Evolutionary conservation across 2,888 invertebrate genomes (phyloP).

Genomic region (Eumerus sabulonum): DNA sequence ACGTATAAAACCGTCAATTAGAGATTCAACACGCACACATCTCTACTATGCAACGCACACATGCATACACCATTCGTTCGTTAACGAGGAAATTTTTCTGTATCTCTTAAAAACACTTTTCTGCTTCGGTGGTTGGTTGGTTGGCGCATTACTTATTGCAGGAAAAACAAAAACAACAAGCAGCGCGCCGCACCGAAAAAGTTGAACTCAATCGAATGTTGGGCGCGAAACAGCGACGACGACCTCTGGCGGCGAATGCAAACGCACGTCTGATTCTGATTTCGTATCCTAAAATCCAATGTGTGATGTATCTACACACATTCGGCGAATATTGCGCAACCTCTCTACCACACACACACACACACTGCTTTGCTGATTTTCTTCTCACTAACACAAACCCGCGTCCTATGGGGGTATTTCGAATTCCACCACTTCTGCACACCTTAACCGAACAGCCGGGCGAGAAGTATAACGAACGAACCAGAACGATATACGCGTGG

Average conservation of each 20-base stretch:
- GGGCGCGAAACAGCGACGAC: constrained; percentile 31
- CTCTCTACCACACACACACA: constrained; percentile 34
- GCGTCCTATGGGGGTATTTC: constrained; percentile 16
- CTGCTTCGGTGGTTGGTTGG: constrained; percentile 68
- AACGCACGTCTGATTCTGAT: constrained; percentile 61
- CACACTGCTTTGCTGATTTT: constrained; percentile 17
- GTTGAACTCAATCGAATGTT: not conserved
- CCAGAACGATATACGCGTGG: constrained; percentile 31
- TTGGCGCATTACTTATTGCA: constrained; percentile 12
- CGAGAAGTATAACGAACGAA: constrained; percentile 43
- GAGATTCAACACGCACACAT: constrained; percentile 7
- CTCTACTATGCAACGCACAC: constrained; percentile 22
- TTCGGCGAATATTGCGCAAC: constrained; percentile 57
- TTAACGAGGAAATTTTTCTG: constrained; percentile 36
- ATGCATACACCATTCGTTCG: constrained; percentile 12
- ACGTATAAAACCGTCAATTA: constrained; percentile 70
- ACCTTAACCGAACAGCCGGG: constrained; percentile 8
- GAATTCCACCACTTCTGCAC: constrained; percentile 63
- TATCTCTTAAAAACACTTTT: constrained; percentile 51
- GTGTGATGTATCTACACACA: constrained; percentile 44
- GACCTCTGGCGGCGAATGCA: constrained; percentile 66
- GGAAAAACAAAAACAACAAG: constrained; percentile 4
- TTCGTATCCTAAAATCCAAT: constrained; percentile 43
- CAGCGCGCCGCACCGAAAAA: not conserved
- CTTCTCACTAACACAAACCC: constrained; percentile 37